Conservation (phyloP, 2,888 invertebrate genomes). For the Strigamia transsilvanica region DNA sequence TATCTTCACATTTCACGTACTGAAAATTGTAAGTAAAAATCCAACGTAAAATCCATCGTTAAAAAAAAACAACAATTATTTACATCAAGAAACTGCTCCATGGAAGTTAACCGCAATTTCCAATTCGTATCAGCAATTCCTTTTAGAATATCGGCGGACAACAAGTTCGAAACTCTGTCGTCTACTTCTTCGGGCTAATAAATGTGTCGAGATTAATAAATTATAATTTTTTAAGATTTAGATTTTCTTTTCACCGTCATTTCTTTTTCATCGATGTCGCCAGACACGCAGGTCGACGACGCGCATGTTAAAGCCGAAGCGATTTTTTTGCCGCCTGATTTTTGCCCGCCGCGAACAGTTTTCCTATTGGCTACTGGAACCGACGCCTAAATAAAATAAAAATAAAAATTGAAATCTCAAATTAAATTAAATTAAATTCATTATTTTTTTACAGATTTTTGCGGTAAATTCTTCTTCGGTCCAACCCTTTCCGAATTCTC, state of each 20-base stretch:
- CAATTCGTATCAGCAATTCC: conserved; percentile 82
- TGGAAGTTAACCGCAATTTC: conserved; percentile 81
- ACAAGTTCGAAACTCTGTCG: conserved; percentile 73
- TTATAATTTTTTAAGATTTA: conserved; percentile 14
- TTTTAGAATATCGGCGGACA: conserved; percentile 72
- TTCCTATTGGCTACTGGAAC: conserved; percentile 2
- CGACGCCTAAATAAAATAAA: background rate
- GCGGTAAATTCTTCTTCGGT: conserved; percentile 1
- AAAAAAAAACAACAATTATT: conserved; percentile 51
- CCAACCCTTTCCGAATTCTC: conserved; percentile 42
- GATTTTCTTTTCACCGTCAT: conserved; percentile 19
- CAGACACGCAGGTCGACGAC: background rate
- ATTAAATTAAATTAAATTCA: background rate
- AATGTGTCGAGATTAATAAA: conserved; percentile 50
- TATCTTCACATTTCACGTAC: conserved; percentile 71
- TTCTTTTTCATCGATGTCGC: conserved; percentile 53
- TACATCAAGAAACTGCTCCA: conserved; percentile 74
- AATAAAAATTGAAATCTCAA: background rate
- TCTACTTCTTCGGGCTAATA: conserved; percentile 77
- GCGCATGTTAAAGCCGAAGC: background rate
- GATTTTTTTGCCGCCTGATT: conserved; percentile 59
- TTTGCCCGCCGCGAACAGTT: background rate
- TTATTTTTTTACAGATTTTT: background rate
- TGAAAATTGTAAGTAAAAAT: conserved; percentile 58
- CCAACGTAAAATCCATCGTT: background rate